Percentiles rank a stretch among this genome's conserved stretches.
Conservation (phyloP, 2,888 invertebrate genomes). For the Dione vanillae region DNA sequence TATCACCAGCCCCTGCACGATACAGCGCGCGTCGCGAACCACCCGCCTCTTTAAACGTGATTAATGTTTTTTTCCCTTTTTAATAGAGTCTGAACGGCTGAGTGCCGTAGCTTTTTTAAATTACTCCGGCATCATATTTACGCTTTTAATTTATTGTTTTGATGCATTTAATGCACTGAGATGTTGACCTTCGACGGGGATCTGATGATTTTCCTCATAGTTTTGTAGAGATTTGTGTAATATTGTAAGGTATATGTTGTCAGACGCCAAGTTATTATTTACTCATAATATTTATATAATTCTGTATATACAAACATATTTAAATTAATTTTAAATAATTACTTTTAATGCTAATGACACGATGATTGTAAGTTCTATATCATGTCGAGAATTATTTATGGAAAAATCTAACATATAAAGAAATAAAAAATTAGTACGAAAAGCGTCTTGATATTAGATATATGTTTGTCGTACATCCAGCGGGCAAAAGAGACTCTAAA, state of each 20-base stretch:
- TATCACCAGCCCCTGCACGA: slow-evolving; percentile 6
- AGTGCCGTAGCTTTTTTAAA: slow-evolving; percentile 24
- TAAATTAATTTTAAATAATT: no score
- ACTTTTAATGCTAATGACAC: no score
- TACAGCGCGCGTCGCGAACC: not conserved
- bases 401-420: no score
- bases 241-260: not conserved
- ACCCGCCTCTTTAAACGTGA: slow-evolving; percentile 20
- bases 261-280: not conserved
- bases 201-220: slow-evolving; percentile 1
- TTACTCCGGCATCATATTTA: slow-evolving; percentile 26
- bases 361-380: no score
- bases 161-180: not conserved
- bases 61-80: slow-evolving; percentile 29
- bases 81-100: slow-evolving; percentile 28
- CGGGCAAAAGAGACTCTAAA: no score
- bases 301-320: no score
- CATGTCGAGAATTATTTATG: no score
- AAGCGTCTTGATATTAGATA: no score
- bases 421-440: no score
- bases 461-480: no score
- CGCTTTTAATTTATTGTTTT: slow-evolving; percentile 20
- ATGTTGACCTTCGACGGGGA: slow-evolving; percentile 18
- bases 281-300: no score
- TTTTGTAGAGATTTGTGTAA: not conserved